These are phyloP conservation scores for Hestina assimilis DNA, from an alignment of 1,140 invertebrate genomes.

Conservation along the genomic window DNA sequence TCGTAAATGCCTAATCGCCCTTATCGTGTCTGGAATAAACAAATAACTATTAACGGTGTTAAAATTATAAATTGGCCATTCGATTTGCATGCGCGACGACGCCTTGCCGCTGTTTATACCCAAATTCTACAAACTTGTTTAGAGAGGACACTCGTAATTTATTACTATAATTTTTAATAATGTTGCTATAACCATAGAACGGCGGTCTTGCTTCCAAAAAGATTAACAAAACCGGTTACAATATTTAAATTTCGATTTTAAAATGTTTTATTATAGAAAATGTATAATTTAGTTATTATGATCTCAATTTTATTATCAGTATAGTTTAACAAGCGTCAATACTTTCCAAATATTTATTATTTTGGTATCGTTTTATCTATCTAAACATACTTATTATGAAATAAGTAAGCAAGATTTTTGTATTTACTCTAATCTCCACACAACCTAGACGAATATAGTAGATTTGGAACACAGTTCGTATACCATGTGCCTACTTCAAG, in stretches of 20 bases:
- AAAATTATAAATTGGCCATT: constrained; percentile 61
- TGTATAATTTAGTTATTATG: background rate
- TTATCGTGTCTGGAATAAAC: constrained; percentile 62
- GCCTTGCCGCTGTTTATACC: constrained; percentile 2
- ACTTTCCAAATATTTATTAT: background rate
- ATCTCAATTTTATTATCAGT: background rate
- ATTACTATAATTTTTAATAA: constrained; percentile 22
- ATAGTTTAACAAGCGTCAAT: background rate
- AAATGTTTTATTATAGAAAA: background rate
- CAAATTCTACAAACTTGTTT: constrained; percentile 41
- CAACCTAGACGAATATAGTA: no score
- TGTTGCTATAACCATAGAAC: constrained; percentile 8
- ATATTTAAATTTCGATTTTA: constrained; percentile 3
- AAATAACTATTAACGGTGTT: constrained; percentile 64
- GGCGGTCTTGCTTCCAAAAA: constrained; percentile 7
- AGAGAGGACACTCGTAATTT: constrained; percentile 48
- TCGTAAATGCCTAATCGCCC: constrained; percentile 61
- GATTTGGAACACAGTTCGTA: no score
- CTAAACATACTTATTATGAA: no score
- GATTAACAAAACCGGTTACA: constrained; percentile 8
- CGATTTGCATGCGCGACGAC: constrained; percentile 46
- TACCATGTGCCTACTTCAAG: no score
- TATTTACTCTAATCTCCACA: no score
- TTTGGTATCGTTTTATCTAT: no score
- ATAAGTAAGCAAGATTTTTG: no score